phyloP scores from a whole-genome alignment of 2,888 invertebrate genomes.

The Leptinotarsa rubiginosa region DNA sequence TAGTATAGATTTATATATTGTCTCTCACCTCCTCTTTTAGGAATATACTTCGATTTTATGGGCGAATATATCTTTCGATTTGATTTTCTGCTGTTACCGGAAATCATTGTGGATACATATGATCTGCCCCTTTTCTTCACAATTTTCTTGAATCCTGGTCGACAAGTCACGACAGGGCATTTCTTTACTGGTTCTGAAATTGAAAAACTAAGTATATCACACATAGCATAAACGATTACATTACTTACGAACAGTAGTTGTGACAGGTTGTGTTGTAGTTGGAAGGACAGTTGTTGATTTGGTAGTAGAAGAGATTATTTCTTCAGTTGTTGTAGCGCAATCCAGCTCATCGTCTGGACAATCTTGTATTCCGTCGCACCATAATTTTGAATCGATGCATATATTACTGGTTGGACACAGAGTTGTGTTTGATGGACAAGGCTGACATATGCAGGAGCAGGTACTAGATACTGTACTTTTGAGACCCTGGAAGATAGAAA shows the following conservation, averaged over 20 bases:
- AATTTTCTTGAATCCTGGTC: conserved; percentile 57
- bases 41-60: conserved; percentile 51
- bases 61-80: conserved; percentile 17
- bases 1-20: not conserved
- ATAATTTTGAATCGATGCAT: conserved; percentile 76
- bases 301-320: conserved; percentile 24
- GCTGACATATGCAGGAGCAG: conserved; percentile 81
- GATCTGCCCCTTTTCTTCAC: conserved; percentile 61
- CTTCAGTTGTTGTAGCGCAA: conserved; percentile 67
- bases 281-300: not conserved
- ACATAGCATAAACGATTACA: not conserved
- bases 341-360: conserved; percentile 85
- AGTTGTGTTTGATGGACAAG: conserved; percentile 75
- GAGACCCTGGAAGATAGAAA: conserved; percentile 64
- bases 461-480: conserved; percentile 71
- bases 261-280: not conserved
- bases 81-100: conserved; percentile 45
- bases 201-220: not conserved
- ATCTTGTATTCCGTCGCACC: conserved; percentile 86
- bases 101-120: conserved; percentile 68
- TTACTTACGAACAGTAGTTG: not conserved
- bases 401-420: conserved; percentile 81
- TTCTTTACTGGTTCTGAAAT: conserved; percentile 49
- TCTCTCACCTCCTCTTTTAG: conserved; percentile 47
- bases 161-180: conserved; percentile 65